These are phyloP conservation scores for Phrynocephalus forsythii DNA, from an alignment of 2,797 vertebrate species.

Conservation along the genomic window DNA sequence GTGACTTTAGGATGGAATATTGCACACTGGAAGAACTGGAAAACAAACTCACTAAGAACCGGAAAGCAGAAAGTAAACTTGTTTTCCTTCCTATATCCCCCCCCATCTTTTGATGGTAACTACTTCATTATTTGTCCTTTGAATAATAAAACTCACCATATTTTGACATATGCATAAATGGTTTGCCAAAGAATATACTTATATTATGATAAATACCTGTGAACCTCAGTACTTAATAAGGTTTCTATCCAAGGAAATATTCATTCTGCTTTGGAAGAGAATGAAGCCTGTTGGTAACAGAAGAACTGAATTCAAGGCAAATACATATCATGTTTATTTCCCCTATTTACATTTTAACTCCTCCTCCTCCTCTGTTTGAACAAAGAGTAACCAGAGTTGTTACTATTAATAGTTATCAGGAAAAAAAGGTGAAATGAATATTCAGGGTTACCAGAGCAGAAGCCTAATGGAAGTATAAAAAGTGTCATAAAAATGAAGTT, in stretches of 20 bases:
- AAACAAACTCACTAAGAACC: conserved; percentile 78
- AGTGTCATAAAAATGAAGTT: conserved; percentile 16
- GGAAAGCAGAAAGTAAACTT: conserved; percentile 83
- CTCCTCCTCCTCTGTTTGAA: not conserved
- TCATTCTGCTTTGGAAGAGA: not conserved
- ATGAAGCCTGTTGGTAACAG: not conserved
- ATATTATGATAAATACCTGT: too few species aligned
- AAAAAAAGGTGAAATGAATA: not conserved
- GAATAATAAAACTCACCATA: conserved; percentile 3
- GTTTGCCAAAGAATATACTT: conserved; percentile 8
- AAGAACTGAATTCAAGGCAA: too few species aligned
- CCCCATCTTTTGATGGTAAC: not conserved
- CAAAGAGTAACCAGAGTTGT: not conserved
- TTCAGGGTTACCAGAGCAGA: not conserved
- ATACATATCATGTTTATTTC: not conserved
- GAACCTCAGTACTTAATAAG: too few species aligned
- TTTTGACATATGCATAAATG: not conserved
- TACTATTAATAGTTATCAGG: not conserved
- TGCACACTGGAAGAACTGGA: conserved; percentile 84
- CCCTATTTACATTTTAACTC: too few species aligned
- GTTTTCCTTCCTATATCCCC: not conserved
- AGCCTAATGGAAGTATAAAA: not conserved
- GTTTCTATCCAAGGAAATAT: not conserved
- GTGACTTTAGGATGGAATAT: conserved; percentile 79
- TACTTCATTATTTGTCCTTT: not conserved